Conservation (phyloP, 2,797 vertebrate genomes). For the Tachyglossus aculeatus region DNA sequence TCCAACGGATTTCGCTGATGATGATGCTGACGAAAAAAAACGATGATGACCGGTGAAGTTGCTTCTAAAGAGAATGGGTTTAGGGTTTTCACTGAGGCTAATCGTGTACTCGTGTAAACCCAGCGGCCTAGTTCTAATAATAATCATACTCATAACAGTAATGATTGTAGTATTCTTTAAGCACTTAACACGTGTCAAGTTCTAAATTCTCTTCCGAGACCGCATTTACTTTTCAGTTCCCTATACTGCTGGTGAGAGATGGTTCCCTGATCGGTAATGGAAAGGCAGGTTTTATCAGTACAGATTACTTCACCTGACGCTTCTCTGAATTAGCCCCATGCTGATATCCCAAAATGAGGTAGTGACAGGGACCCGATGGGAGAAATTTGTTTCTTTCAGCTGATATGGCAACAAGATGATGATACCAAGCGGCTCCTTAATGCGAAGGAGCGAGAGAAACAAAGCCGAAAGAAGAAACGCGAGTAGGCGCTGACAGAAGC, state of each 20-base stretch:
- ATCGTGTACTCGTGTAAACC: too few relatives aligned
- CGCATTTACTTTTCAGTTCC: slow-evolving; percentile 47
- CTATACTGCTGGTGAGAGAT: not conserved
- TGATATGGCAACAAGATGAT: slow-evolving; percentile 61
- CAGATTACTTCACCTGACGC: not conserved
- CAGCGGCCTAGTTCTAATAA: too few relatives aligned
- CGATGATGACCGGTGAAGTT: too few relatives aligned
- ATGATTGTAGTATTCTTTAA: too few relatives aligned
- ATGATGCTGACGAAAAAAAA: too few relatives aligned
- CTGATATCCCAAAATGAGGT: slow-evolving; percentile 45
- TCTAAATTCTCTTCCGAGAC: slow-evolving; percentile 32
- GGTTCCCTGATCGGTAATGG: slow-evolving; percentile 37
- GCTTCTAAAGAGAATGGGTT: too few relatives aligned
- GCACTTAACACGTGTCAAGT: too few relatives aligned
- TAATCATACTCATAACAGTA: too few relatives aligned
- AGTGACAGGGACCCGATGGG: slow-evolving; percentile 40
- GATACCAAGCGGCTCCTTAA: slow-evolving; percentile 48
- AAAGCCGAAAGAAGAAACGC: not conserved
- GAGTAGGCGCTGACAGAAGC: not conserved
- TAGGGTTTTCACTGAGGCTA: too few relatives aligned
- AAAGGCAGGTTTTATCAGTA: slow-evolving; percentile 44
- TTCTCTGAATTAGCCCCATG: slow-evolving; percentile 17
- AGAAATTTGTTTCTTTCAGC: slow-evolving; percentile 58
- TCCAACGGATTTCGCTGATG: too few relatives aligned
- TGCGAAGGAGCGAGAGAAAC: slow-evolving; percentile 34